phyloP scores from a whole-genome alignment of 2,113 vertebrate genomes.

The Chrysemys picta region DNA sequence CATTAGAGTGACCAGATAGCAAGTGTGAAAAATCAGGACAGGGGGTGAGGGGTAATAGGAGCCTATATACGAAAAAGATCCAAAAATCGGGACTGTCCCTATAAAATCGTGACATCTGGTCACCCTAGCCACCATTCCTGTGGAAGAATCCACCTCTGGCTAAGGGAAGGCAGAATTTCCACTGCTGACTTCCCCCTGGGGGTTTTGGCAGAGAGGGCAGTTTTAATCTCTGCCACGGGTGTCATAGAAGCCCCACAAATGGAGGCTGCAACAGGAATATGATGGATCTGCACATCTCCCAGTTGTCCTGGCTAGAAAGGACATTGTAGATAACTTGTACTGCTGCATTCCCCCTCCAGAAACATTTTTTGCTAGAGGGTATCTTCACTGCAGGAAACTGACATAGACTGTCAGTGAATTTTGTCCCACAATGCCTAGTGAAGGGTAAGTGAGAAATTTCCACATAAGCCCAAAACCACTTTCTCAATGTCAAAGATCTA shows the following conservation, averaged over 20 bases:
- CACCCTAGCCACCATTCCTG: too few species aligned
- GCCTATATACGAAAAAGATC: too few species aligned
- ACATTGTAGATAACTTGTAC: not conserved
- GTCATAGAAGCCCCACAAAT: not conserved
- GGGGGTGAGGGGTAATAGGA: too few species aligned
- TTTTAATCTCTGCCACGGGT: not conserved
- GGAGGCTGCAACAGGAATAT: not conserved
- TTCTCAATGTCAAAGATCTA: not conserved
- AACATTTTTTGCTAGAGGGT: not conserved
- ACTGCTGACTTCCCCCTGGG: not conserved
- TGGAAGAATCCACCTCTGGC: not conserved
- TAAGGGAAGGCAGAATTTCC: not conserved
- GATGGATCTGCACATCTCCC: not conserved
- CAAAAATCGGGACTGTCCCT: too few species aligned
- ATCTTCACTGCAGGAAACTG: not conserved
- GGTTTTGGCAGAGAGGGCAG: not conserved
- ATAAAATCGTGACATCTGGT: too few species aligned
- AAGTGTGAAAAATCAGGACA: too few species aligned
- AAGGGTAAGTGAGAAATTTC: not conserved
- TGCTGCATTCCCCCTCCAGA: not conserved
- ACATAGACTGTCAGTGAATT: conserved; percentile 1
- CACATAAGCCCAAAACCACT: not conserved
- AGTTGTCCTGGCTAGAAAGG: not conserved
- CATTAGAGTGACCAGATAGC: too few species aligned
- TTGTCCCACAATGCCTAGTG: not conserved